These are phyloP conservation scores for Maniola jurtina DNA, from an alignment of 1,140 invertebrate species.

Conservation along the genomic window DNA sequence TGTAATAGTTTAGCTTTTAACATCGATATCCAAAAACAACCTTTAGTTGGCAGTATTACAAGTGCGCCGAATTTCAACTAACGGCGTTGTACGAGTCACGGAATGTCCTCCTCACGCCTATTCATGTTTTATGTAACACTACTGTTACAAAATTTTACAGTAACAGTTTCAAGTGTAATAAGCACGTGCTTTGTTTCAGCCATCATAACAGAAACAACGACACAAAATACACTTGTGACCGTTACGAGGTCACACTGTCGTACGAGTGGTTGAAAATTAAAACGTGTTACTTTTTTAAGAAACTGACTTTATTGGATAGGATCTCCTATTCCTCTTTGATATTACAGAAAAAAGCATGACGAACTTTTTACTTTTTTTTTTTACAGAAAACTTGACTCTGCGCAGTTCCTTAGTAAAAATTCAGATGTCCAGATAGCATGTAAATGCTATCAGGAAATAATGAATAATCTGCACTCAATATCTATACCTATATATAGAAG, in stretches of 20 bases:
- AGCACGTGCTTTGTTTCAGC: conserved; percentile 56
- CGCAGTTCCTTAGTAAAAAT: too few species aligned
- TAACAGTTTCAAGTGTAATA: conserved; percentile 59
- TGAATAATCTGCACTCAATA: too few species aligned
- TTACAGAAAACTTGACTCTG: too few species aligned
- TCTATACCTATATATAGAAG: neutral
- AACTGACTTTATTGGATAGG: too few species aligned
- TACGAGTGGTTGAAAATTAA: conserved; percentile 7
- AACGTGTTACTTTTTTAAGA: neutral
- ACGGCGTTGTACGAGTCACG: conserved; percentile 54
- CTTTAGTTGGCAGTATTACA: too few species aligned
- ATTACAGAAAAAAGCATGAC: too few species aligned
- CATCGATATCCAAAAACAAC: too few species aligned
- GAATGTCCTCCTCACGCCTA: conserved; percentile 34
- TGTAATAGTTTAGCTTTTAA: too few species aligned
- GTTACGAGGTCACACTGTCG: conserved; percentile 48
- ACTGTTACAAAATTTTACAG: conserved; percentile 70
- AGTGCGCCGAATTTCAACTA: conserved; percentile 42
- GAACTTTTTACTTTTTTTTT: too few species aligned
- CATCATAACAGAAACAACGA: conserved; percentile 46
- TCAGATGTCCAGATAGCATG: too few species aligned
- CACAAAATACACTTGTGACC: conserved; percentile 41
- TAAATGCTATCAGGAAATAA: too few species aligned
- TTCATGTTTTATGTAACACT: conserved; percentile 64
- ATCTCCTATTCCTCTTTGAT: too few species aligned